Evolutionary conservation across 2,797 vertebrate species (phyloP), one percentile per base, ranked within the genome.

Genomic region (Chaunax sp.): DNA sequence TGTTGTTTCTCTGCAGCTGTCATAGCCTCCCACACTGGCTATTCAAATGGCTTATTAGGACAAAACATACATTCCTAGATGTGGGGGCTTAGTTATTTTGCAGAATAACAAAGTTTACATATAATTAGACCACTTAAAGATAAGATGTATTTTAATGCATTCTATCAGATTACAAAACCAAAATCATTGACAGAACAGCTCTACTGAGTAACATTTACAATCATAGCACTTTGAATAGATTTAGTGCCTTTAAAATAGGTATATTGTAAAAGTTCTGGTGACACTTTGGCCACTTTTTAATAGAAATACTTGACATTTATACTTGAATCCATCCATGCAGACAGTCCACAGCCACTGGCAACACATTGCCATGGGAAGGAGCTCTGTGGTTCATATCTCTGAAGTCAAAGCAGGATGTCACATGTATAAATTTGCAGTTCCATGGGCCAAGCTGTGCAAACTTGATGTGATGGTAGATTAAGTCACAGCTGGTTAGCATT

Each of bases 401-500:
- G 15, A 28, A 2, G 23, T 45, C 3, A 35, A 33, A 70, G 22
- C 19, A 49, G 50, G 45, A 53, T 1, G 38, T 14, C 41, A 11
- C 1, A 13, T 15, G 14, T 43, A 2, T 6, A 53, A 38, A 38
- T 4, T 7, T 49, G 13, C 10, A 26, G 15, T 13, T 25, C 20
- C 37, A 26, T 38, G 33, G 43, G 61, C 19, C 33, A 28, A 40
- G 53, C 14, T 9, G 1, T 14, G 30, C 44, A 49, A 40, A 45
- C 20, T 26, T 52, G 51, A 12, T 14, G 14, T 10, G n/a, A 51
- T 0, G 11, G 58, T 67, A 16, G n/a, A 12, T 67, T 82, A 71
- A 77, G 69, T 57, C 28, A 47, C 58, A 77, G 58, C 51, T 49
- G 50, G 67, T 69, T 75, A 66, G 62, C 1, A 15, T 26, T 75